Base-by-base conservation (phyloP, 2,113 vertebrate genomes). In the Cichladusa arquata region DNA sequence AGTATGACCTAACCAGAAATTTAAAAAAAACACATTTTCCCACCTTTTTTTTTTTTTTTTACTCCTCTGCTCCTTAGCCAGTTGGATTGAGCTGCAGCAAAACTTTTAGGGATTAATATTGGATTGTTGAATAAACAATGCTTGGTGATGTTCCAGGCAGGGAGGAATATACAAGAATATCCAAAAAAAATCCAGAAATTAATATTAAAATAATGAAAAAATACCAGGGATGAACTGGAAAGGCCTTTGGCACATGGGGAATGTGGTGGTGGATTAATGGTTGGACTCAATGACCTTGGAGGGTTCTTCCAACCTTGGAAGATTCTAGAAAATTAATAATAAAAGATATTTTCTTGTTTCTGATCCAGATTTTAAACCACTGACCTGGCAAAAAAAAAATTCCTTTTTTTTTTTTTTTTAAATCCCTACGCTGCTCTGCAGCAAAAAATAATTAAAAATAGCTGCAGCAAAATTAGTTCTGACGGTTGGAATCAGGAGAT, bases 251-350 rank as follows among this genome's bases (percentile, higher is more conserved):
- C 18, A n/a, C 36, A 7, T 0, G 4, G 12, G 44, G 54, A 81
- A 50, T 6, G 34, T 28, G 34, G 14, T 28, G 53, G 1, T 42
- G 53, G 14, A 26, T 69, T 23, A 14, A 48, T 5, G 28, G 14
- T 28, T 11, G 44, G 23, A n/a, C 42, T 22, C 1, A 29, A 42
- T 15, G 40, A 42, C 65, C 44, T 58, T 4, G 8, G 44, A 44
- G 7, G 7, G 36, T 22, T 69, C 44, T 53, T 28, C 44, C 44
- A 20, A 58, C 31, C 33, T 24, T 5, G 12, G 8, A 38, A 4
- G 3, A 23, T 38, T 19, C 14, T 4, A 0, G 0, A 33, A 53
- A 86, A 60, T 15, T 40, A 2, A 3, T 14, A 24, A 56, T 33
- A 24, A 91, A 76, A 47, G 6, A 15, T 1, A 8, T 82, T 80